Evolutionary conservation across 2,797 vertebrate genomes (phyloP).

Genomic region (Melanotaenia maccullochi): DNA sequence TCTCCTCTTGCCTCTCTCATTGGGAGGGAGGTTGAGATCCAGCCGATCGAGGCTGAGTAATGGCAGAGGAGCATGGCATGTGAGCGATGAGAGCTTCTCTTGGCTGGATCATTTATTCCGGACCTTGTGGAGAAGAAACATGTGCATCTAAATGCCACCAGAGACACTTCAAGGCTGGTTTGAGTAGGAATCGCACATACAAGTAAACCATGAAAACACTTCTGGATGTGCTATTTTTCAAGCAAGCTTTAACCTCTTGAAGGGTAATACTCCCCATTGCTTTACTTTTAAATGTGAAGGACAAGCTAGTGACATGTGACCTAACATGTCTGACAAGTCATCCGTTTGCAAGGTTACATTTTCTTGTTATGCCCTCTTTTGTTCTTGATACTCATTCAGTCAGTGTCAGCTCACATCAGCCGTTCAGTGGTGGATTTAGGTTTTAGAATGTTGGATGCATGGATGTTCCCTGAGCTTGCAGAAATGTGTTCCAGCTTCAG

Average conservation of each 20-base stretch:
- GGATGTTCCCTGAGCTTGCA: conserved; percentile 68
- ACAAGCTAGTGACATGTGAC: conserved; percentile 15
- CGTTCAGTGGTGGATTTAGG: conserved; percentile 30
- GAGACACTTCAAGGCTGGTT: conserved; percentile 53
- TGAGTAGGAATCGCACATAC: conserved; percentile 1
- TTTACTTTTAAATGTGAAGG: conserved; percentile 19
- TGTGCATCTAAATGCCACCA: conserved; percentile 65
- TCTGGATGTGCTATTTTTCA: conserved; percentile 6
- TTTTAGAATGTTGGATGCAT: conserved; percentile 42
- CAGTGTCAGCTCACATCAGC: conserved; percentile 48
- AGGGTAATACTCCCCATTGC: conserved; percentile 37
- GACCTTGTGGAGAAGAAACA: conserved; percentile 49
- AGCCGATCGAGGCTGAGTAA: conserved; percentile 71
- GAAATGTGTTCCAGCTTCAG: conserved; percentile 42
- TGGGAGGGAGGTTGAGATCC: conserved; percentile 67
- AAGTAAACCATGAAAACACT: conserved; percentile 17
- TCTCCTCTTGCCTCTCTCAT: conserved; percentile 57
- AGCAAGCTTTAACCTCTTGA: conserved; percentile 29
- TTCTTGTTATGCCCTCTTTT: conserved; percentile 24
- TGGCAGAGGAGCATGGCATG: conserved; percentile 60
- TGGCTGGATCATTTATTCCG: conserved; percentile 67
- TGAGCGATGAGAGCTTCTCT: conserved; percentile 59
- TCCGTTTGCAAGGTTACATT: conserved; percentile 14
- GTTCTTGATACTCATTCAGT: conserved; percentile 38
- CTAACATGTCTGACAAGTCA: conserved; percentile 10